Conservation (phyloP, 2,888 invertebrate genomes). For the Agonopterix alstromeriana region DNA sequence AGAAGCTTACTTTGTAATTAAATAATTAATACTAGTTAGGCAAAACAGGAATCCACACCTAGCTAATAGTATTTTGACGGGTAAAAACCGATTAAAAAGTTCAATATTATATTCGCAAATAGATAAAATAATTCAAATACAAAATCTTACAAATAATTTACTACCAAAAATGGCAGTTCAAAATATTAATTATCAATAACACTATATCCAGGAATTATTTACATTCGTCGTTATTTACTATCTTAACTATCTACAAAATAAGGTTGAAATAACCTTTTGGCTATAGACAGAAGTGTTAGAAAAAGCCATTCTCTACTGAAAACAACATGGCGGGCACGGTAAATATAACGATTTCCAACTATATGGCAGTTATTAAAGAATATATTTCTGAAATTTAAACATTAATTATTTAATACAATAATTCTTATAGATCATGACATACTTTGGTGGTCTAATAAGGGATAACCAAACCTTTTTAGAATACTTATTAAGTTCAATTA, state of each 20-base stretch:
- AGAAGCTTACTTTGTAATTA: too few relatives aligned
- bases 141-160: conserved; percentile 1
- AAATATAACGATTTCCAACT: conserved; percentile 20
- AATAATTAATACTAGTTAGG: too few relatives aligned
- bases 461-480: too few relatives aligned
- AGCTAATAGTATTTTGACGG: too few relatives aligned
- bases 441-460: too few relatives aligned
- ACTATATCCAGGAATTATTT: conserved; percentile 19
- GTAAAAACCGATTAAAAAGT: background rate
- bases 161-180: conserved; percentile 24
- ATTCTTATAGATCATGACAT: too few relatives aligned
- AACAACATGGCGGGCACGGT: conserved; percentile 19
- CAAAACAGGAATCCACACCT: too few relatives aligned
- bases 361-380: too few relatives aligned
- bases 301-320: conserved; percentile 35
- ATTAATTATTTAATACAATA: too few relatives aligned
- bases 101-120: background rate
- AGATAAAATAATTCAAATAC: background rate
- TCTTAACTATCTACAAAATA: conserved; percentile 11
- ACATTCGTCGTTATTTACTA: conserved; percentile 14
- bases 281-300: conserved; percentile 9
- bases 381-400: too few relatives aligned
- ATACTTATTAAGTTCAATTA: too few relatives aligned
- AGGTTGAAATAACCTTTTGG: conserved; percentile 3
- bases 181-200: conserved; percentile 3